A percentile compares a stretch with the other conserved stretches of the same genome.
phyloP scores from a whole-genome alignment of 2,113 vertebrate species.

The Varanus salvator region DNA sequence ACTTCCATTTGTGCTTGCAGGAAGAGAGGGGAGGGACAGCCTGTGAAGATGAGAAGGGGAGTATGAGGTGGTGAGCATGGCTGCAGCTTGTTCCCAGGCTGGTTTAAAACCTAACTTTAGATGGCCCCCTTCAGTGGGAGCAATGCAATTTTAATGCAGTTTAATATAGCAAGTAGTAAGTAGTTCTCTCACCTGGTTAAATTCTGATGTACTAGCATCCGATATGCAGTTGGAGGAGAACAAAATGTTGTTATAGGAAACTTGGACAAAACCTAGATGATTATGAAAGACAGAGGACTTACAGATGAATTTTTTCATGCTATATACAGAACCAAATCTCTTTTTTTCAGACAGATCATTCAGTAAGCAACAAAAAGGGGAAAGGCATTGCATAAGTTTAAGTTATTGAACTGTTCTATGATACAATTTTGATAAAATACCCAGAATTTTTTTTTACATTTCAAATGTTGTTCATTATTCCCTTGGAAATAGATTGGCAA shows the following conservation, averaged over 20 bases:
- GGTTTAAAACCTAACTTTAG: background rate
- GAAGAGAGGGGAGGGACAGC: too few relatives aligned
- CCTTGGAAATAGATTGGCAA: too few relatives aligned
- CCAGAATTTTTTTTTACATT: too few relatives aligned
- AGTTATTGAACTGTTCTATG: too few relatives aligned
- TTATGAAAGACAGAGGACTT: conserved; percentile 1
- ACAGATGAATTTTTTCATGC: conserved; percentile 30
- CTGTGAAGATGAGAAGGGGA: background rate
- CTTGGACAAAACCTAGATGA: conserved; percentile 76
- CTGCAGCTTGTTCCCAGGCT: background rate
- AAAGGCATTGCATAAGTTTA: background rate
- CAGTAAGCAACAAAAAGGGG: background rate
- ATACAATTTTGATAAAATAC: too few relatives aligned
- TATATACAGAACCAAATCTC: background rate
- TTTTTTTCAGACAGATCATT: background rate
- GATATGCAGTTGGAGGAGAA: conserved; percentile 82
- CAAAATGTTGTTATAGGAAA: conserved; percentile 85
- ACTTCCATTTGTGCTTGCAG: too few relatives aligned
- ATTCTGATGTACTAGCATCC: conserved; percentile 80
- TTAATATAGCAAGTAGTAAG: background rate
- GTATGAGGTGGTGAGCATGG: background rate
- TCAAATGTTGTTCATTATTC: too few relatives aligned
- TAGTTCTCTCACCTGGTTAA: conserved; percentile 69
- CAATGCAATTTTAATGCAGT: background rate
- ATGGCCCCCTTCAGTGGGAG: background rate